phyloP scores from a whole-genome alignment of 2,888 invertebrate species.

The Hirtodrosophila alboralis region DNA sequence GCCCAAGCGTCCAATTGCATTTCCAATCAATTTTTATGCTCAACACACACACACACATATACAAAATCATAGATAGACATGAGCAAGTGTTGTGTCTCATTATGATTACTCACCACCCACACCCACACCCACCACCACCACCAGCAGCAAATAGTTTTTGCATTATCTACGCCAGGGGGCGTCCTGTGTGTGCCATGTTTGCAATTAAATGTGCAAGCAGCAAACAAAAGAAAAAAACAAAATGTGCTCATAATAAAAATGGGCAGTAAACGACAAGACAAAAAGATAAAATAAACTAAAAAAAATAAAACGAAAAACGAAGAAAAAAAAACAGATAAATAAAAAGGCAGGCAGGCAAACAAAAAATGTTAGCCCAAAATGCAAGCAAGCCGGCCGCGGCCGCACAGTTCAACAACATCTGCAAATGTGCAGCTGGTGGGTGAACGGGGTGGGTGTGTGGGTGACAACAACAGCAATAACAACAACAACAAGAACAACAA shows the following conservation, averaged over 20 bases:
- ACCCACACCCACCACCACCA: constrained; percentile 38
- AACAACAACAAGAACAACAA: constrained; percentile 35
- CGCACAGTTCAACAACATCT: constrained; percentile 74
- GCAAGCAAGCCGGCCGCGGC: constrained; percentile 67
- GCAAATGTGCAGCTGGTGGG: constrained; percentile 54
- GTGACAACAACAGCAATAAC: constrained; percentile 46
- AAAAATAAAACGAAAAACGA: constrained; percentile 6
- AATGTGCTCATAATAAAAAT: constrained; percentile 61
- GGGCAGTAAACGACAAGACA: constrained; percentile 35
- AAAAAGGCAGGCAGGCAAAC: constrained; percentile 19
- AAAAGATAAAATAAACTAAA: constrained; percentile 9
- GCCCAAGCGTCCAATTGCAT: constrained; percentile 77
- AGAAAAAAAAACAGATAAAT: constrained; percentile 9
- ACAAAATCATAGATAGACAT: constrained; percentile 11
- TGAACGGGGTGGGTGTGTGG: constrained; percentile 39
- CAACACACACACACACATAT: constrained; percentile 16
- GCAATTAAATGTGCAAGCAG: constrained; percentile 77
- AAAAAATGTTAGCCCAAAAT: constrained; percentile 54
- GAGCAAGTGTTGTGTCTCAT: constrained; percentile 71
- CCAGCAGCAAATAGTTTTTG: constrained; percentile 40
- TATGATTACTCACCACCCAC: constrained; percentile 76
- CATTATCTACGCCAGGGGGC: constrained; percentile 56
- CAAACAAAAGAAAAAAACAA: constrained; percentile 68
- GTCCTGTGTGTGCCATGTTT: constrained; percentile 59
- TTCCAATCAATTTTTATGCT: constrained; percentile 77